Percentiles rank a stretch among this genome's conserved stretches.
These are phyloP conservation scores for Drosophila kambysellisi DNA, from an alignment of 2,888 invertebrate species.

Conservation along the genomic window DNA sequence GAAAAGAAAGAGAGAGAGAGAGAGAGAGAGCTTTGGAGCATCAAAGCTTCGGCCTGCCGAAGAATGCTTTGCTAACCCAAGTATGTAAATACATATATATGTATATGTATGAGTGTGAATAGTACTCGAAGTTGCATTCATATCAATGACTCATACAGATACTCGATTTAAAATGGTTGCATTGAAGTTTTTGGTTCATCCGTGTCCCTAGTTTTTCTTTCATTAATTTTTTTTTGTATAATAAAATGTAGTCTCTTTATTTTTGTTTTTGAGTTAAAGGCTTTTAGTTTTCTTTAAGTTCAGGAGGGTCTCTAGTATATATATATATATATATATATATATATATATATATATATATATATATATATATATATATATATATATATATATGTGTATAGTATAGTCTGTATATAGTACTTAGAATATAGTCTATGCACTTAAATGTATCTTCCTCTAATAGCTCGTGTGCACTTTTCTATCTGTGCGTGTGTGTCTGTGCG, in stretches of 20 bases:
- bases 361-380: conserved; percentile 10
- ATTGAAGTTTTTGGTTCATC: conserved; percentile 30
- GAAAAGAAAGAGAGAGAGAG: conserved; percentile 1
- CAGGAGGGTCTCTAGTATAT: conserved; percentile 61
- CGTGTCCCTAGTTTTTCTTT: conserved; percentile 20
- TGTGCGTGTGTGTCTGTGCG: conserved; percentile 3
- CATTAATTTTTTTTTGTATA: conserved; percentile 53
- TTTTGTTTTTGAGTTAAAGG: conserved; percentile 74
- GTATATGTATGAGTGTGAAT: background rate
- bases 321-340: conserved; percentile 8
- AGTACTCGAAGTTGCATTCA: conserved; percentile 7
- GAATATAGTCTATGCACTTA: conserved; percentile 53
- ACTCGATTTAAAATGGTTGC: conserved; percentile 50
- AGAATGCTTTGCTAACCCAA: conserved; percentile 49
- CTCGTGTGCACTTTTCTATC: conserved; percentile 27
- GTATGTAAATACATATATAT: background rate
- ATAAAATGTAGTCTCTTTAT: conserved; percentile 79
- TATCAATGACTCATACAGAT: conserved; percentile 4
- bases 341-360: too few relatives aligned
- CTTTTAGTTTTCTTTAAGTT: conserved; percentile 70
- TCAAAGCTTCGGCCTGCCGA: conserved; percentile 73
- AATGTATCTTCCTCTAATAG: conserved; percentile 39
- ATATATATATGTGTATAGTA: conserved; percentile 25
- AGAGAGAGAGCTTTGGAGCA: conserved; percentile 25
- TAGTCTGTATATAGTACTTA: conserved; percentile 39